A percentile compares a stretch with the other conserved stretches of the same genome.
These are phyloP conservation scores for Erebia aethiops DNA, from an alignment of 2,888 invertebrate genomes.

Conservation along the genomic window DNA sequence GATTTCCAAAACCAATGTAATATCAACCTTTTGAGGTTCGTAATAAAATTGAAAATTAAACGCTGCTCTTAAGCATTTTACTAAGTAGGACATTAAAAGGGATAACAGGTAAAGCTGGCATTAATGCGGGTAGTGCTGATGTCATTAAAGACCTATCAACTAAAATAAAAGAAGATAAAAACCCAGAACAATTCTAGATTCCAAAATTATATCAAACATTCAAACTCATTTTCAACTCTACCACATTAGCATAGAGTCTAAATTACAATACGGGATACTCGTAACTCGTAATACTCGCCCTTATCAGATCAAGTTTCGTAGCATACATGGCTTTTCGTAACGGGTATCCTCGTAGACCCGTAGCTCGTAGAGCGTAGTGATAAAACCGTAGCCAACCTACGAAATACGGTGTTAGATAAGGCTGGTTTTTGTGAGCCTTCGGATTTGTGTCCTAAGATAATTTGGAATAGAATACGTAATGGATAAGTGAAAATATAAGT, in stretches of 20 bases:
- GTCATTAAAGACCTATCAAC: not conserved
- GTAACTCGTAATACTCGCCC: not conserved
- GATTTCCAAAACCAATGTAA: not conserved
- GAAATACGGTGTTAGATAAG: constrained; percentile 36
- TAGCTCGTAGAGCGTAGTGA: constrained; percentile 31
- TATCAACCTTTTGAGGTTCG: not conserved
- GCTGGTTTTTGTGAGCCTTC: constrained; percentile 22
- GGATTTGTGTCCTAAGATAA: constrained; percentile 21
- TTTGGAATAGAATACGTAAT: constrained; percentile 1
- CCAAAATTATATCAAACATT: not conserved
- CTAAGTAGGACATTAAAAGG: constrained; percentile 13
- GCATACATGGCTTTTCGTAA: constrained; percentile 22
- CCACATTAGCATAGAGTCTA: not conserved
- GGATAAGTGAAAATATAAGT: constrained; percentile 8
- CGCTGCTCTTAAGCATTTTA: not conserved
- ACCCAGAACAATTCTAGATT: not conserved
- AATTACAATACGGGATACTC: constrained; percentile 1
- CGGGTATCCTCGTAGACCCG: constrained; percentile 1
- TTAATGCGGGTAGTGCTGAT: not conserved
- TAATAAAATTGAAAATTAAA: not conserved
- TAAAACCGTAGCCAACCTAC: constrained; percentile 36
- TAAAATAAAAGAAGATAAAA: not conserved
- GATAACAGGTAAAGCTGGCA: not conserved
- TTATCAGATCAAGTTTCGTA: constrained; percentile 33
- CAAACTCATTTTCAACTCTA: not conserved